Evolutionary conservation across 2,113 vertebrate species (phyloP).

Genomic region (Vulpes lagopus): DNA sequence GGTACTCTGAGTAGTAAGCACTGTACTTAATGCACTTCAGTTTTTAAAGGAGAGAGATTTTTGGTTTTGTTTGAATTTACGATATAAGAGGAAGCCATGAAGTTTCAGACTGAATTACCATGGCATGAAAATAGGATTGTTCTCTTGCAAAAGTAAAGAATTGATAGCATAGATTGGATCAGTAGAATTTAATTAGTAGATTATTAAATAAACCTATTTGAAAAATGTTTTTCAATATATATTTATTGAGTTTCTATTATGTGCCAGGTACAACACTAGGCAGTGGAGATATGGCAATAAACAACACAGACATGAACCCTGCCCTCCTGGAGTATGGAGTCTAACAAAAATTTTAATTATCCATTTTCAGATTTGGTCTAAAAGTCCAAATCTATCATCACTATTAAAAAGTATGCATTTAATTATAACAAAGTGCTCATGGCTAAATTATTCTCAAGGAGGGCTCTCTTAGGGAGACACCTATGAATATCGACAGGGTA

Average conservation of each 20-base stretch:
- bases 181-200: constrained; percentile 48
- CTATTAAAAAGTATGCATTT: constrained; percentile 48
- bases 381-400: constrained; percentile 17
- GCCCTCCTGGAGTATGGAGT: not conserved
- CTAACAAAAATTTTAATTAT: constrained; percentile 33
- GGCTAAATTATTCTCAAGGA: constrained; percentile 18
- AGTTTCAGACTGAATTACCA: not conserved
- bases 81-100: not conserved
- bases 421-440: constrained; percentile 38
- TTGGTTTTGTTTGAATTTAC: not conserved
- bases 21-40: not conserved
- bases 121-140: not conserved
- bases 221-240: constrained; percentile 36
- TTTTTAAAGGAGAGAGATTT: constrained; percentile 33
- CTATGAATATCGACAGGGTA: constrained; percentile 19
- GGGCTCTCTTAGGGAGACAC: not conserved
- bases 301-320: not conserved
- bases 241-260: constrained; percentile 43
- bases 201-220: not conserved
- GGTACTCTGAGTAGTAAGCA: not conserved
- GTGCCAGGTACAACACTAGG: not conserved
- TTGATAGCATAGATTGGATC: constrained; percentile 1
- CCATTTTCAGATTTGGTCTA: constrained; percentile 48
- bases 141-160: constrained; percentile 49
- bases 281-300: not conserved